Evolutionary conservation across 2,888 invertebrate genomes (phyloP).

Genomic region (Agrotis segetum): DNA sequence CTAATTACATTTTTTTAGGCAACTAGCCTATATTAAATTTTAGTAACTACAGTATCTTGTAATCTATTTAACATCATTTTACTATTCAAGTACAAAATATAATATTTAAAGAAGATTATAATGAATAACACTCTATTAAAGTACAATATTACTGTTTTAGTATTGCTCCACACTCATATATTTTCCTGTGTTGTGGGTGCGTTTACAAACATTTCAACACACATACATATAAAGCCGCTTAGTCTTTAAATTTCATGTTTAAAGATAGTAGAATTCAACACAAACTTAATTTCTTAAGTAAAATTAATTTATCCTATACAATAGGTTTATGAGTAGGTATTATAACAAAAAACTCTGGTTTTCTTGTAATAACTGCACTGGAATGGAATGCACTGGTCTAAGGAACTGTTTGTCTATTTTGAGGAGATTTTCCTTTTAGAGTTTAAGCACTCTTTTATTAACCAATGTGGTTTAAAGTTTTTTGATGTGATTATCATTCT

Average conservation of each 20-base stretch:
- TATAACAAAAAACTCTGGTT: neutral
- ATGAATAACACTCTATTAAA: neutral
- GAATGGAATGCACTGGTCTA: conserved; percentile 36
- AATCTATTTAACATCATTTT: neutral
- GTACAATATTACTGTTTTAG: no score
- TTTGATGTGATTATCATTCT: neutral
- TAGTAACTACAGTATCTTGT: neutral
- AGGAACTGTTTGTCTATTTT: neutral
- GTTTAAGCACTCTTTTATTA: neutral
- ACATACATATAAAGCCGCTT: neutral
- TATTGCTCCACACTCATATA: no score
- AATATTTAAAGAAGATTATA: neutral
- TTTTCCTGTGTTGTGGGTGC: no score
- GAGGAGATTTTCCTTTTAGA: neutral
- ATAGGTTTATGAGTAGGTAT: neutral
- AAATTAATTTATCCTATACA: neutral
- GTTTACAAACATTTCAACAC: no score
- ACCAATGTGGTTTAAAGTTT: neutral
- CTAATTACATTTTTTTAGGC: no score
- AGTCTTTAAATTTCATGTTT: conserved; percentile 14
- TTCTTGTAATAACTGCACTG: conserved; percentile 36
- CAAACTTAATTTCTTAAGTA: neutral
- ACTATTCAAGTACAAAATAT: conserved; percentile 3
- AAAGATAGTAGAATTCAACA: neutral
- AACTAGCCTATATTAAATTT: neutral